Conservation (phyloP, 2,888 invertebrate genomes). For the Oscheius sp. region DNA sequence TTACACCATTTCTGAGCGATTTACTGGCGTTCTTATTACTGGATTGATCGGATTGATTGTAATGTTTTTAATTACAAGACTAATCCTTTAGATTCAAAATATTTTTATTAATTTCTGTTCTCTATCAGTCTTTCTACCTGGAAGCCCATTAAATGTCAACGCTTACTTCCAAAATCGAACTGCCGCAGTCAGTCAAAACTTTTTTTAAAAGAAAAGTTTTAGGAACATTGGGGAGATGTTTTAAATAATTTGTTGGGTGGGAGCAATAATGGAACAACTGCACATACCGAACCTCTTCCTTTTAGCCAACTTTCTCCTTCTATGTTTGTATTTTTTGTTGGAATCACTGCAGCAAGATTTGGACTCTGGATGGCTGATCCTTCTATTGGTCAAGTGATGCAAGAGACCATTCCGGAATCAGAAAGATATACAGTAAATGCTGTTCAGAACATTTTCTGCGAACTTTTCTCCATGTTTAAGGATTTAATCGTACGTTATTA, state of each 20-base stretch:
- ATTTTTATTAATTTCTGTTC: constrained; percentile 55
- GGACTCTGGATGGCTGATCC: constrained; percentile 66
- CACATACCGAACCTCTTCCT: no score
- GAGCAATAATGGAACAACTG: no score
- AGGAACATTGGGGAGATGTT: no score
- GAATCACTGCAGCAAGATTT: constrained; percentile 59
- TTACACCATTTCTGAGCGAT: constrained; percentile 41
- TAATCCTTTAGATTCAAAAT: constrained; percentile 58
- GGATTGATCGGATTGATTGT: constrained; percentile 58
- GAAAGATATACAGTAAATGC: constrained; percentile 59
- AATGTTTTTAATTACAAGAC: constrained; percentile 3
- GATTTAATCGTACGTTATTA: constrained; percentile 45
- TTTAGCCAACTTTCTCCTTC: constrained; percentile 34
- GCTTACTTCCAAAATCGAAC: no score
- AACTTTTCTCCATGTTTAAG: constrained; percentile 57
- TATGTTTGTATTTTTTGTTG: constrained; percentile 64
- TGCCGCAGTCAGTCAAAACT: no score
- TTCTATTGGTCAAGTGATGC: constrained; percentile 63
- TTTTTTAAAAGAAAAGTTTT: no score
- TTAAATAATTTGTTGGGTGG: no score
- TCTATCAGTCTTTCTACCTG: constrained; percentile 56
- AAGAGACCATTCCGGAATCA: constrained; percentile 56
- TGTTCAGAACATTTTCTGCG: constrained; percentile 54
- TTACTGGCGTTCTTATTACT: constrained; percentile 55
- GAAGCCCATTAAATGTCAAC: constrained; percentile 57